A percentile compares a stretch with the other conserved stretches of the same genome.
phyloP scores from a whole-genome alignment of 2,888 invertebrate species.

The Noctua fimbriata region DNA sequence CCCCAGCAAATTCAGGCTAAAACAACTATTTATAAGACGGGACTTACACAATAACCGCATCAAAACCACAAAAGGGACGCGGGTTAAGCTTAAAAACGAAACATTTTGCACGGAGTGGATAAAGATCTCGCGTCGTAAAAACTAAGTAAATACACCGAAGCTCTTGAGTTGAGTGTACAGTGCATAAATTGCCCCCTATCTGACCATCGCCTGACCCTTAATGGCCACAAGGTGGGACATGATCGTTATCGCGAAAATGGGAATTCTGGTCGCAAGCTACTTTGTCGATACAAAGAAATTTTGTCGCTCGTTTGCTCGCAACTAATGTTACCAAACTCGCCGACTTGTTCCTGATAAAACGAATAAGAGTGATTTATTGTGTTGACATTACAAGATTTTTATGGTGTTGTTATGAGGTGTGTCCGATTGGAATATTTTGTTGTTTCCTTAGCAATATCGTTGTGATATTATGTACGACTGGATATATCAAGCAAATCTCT shows the following conservation, averaged over 20 bases:
- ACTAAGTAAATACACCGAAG: conserved; percentile 83
- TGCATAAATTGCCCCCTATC: conserved; percentile 88
- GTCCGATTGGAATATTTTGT: conserved; percentile 49
- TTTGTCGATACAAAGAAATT: conserved; percentile 86
- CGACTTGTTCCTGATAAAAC: conserved; percentile 66
- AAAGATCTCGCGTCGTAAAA: conserved; percentile 82
- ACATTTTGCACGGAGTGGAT: conserved; percentile 81
- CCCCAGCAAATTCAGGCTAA: conserved; percentile 39
- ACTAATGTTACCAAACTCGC: conserved; percentile 73
- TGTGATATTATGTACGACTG: conserved; percentile 7
- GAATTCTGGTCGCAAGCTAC: conserved; percentile 81
- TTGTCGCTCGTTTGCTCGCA: conserved; percentile 82
- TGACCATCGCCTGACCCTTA: conserved; percentile 88
- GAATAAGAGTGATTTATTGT: conserved; percentile 70
- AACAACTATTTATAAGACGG: conserved; percentile 50
- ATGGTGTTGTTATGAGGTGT: conserved; percentile 51
- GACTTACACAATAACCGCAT: conserved; percentile 64
- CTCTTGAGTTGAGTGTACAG: conserved; percentile 85
- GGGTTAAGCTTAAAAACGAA: conserved; percentile 69
- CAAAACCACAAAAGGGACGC: conserved; percentile 63
- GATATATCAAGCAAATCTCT: conserved; percentile 8
- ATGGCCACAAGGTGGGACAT: conserved; percentile 87
- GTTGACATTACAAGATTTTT: conserved; percentile 63
- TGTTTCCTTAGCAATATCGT: conserved; percentile 22
- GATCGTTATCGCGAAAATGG: conserved; percentile 87